Base-by-base conservation (phyloP, 64 coral and sea anemone genomes). In the Actinia equina region DNA sequence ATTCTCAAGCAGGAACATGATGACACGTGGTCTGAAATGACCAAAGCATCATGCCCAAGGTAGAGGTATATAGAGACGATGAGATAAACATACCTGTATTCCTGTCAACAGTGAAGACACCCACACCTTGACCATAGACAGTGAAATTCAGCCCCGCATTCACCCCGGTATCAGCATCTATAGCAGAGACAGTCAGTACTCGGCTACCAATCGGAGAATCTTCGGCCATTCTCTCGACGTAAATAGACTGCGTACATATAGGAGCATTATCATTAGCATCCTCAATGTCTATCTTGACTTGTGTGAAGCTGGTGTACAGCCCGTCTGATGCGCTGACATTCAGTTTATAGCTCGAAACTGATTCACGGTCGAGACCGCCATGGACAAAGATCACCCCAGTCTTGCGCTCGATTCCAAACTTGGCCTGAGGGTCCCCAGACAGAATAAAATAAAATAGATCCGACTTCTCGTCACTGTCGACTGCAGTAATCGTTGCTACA, bases 251-350 rank as follows among this genome's bases (percentile, higher is more conserved):
- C 37, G 92, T 93, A 65, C 94, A 97, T 70, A 97, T 77, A 4
- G 94, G 94, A 57, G 88, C 54, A 49, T 97, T 97, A 45, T 97
- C 94, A 85, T 97, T 97, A 17, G 94, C 91, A 23, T 97, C 94
- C 22, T 89, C 86, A 3, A 97, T 71, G 4, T 18, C 43, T 74
- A 93, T 91, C 3, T 82, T 88, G 42, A 97, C 59, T 23, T 82
- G 58, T 18, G 86, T 69, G 82, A 93, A 97, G 65, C 91, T 93
- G 13, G 94, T 97, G 49, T 78, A 97, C 7, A 97, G 71, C 17
- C 91, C 94, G 63, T 97, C 94, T 37, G 91, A 93, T 11, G 88
- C 91, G 69, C 94, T 97, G 17, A 97, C 79, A 71, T 97, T 97
- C 15, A 97, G 85, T 69, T 90, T 87, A 74, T 97, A 97, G 7